These are phyloP conservation scores for Aegithalos caudatus DNA, from an alignment of 2,113 vertebrate species.

Conservation along the genomic window DNA sequence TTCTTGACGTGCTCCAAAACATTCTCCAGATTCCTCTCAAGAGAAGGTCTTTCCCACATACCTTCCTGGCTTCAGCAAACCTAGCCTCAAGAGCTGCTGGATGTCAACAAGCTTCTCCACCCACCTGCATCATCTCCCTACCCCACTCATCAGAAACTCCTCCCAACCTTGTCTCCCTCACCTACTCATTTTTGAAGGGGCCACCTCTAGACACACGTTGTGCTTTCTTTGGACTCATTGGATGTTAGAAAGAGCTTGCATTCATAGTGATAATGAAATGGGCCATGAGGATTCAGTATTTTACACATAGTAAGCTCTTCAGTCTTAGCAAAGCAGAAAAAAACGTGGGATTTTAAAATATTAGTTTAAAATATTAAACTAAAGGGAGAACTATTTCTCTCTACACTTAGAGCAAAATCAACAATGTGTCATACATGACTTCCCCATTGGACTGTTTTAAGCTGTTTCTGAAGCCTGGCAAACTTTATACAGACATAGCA, in stretches of 20 bases:
- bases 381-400: neutral
- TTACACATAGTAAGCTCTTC: neutral
- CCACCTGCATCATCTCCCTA: neutral
- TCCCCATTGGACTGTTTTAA: neutral
- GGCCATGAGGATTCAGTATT: neutral
- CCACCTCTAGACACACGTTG: fast-evolving
- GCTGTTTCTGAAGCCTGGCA: neutral
- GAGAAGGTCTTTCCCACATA: neutral
- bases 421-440: neutral
- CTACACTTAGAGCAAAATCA: neutral
- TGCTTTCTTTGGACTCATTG: neutral
- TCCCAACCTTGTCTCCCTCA: too few relatives aligned
- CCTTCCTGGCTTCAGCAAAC: neutral
- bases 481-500: neutral
- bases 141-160: neutral
- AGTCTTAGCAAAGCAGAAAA: neutral
- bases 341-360: neutral
- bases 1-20: neutral
- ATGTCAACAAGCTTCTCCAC: neutral
- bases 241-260: neutral
- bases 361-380: neutral
- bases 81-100: neutral
- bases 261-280: neutral
- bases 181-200: neutral
- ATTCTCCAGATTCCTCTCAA: neutral